Evolutionary conservation across 1,140 invertebrate genomes (phyloP), one percentile per base, ranked within the genome.

Genomic region (Hyles vespertilio): DNA sequence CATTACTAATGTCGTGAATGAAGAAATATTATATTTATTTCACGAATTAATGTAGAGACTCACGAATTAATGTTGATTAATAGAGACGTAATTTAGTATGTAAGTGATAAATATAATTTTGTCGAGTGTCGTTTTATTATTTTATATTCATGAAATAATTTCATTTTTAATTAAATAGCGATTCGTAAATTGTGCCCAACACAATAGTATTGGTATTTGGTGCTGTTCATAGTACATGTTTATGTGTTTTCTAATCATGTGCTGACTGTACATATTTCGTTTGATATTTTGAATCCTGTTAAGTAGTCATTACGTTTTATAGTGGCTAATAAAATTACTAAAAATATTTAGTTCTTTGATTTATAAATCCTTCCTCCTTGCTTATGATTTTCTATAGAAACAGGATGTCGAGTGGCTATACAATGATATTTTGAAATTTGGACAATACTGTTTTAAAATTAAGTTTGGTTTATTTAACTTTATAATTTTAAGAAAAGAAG

Each of bases 1-100:
- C 83, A 86, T 86, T 84, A 81, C 70, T 80, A 78, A 75, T 82
- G 68, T 58, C 71, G 70, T 52, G 51, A 69, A 63, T 61, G 58
- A 66, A 67, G 63, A 61, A 67, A 65, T 72, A 77, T 73, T 73
- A 74, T 80, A 76, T 78, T 77, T 71, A 71, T 71, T 69, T 66
- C 12, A 59, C 63, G 71, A 66, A 75, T 70, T 74, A 72, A 71
- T 76, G 46, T 74, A n/a, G n/a, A n/a, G n/a, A n/a, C n/a, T 66
- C 12, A 59, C 63, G 71, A 66, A 75, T 70, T 74, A 72, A 71
- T 76, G 46, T 74, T 48, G 32, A 56, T 47, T 53, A 52, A 12
- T 54, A 47, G 43, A 59, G 52, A 59, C 45, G 33, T 53, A 46
- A 45, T 32, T 58, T 36, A 5, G 36, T 46, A 47, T 59, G 58